Base-by-base conservation (phyloP, 2,888 invertebrate genomes). In the Aplocera efformata region DNA sequence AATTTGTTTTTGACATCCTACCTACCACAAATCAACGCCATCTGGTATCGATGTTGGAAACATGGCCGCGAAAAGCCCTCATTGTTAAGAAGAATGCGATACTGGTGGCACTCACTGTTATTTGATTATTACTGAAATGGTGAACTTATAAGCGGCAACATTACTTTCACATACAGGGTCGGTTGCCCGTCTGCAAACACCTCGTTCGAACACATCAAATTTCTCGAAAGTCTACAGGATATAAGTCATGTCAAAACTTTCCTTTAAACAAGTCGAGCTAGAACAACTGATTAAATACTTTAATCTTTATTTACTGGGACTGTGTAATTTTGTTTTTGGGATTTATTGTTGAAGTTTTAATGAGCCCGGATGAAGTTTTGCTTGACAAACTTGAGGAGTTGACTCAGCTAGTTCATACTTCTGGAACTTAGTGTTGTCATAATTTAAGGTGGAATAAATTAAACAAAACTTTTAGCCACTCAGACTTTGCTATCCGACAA, bases 251-350 rank as follows among this genome's bases (percentile, higher is more conserved):
- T 75, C 74, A 64, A 67, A 85, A 84, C 72, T 85, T 84, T 71
- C 66, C 63, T 72, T 69, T 65, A 66, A 72, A 70, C 72, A 74
- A 70, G 63, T 61, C 59, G 47, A 61, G 65, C 60, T 64, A 64
- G 67, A 65, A 74, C 63, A 71, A 73, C 79, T 81, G 81, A 84
- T 83, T 81, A 79, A 82, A 83, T 78, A 77, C 79, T 79, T 77
- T 80, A 80, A 83, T 83, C 80, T 77, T 80, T 84, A 83, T 83
- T 82, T 84, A 82, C 80, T 69, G 73, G 58, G 67, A 70, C 71
- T 75, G 75, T 74, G 74, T 66, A 71, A 73, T 75, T 82, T 76
- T 71, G 72, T 75, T 74, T 59, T 48, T 46, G 57, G 58, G 66
- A 85, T 85, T 85, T 83, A 84, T 82, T 69, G 73, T 69, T 37